Evolutionary conservation across 2,113 vertebrate genomes (phyloP).

Genomic region (Scomber japonicus): DNA sequence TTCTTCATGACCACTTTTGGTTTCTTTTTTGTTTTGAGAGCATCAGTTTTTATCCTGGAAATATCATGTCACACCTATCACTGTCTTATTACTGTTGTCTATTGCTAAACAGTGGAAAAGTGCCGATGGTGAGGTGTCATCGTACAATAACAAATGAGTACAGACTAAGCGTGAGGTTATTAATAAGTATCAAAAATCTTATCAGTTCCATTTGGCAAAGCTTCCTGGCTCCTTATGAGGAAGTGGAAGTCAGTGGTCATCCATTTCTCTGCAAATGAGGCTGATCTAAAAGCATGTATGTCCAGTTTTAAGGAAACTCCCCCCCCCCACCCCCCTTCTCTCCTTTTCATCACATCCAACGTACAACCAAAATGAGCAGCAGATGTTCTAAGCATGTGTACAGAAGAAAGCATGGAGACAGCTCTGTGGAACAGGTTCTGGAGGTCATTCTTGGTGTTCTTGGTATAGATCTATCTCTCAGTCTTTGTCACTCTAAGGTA

Average conservation of each 20-base stretch:
- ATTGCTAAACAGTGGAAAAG: too few relatives aligned
- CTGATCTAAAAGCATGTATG: background rate
- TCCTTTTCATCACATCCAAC: slow-evolving; percentile 45
- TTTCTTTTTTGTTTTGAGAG: too few relatives aligned
- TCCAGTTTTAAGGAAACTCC: background rate
- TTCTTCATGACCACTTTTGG: too few relatives aligned
- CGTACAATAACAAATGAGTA: too few relatives aligned
- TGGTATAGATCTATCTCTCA: background rate
- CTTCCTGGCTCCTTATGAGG: too few relatives aligned
- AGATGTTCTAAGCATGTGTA: slow-evolving; percentile 32
- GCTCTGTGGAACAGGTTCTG: background rate
- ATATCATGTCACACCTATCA: too few relatives aligned
- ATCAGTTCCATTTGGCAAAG: too few relatives aligned
- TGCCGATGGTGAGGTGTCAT: too few relatives aligned
- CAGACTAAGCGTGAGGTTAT: background rate
- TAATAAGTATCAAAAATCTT: background rate
- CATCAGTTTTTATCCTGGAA: too few relatives aligned
- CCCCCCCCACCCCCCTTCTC: background rate
- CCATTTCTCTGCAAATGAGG: background rate
- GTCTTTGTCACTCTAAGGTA: background rate
- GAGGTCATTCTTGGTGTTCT: background rate
- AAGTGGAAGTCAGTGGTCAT: background rate
- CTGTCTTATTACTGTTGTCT: too few relatives aligned
- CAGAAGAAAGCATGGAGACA: background rate
- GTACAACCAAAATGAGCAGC: slow-evolving; percentile 40